These are phyloP conservation scores for Lepus timidus DNA, from an alignment of 2,113 vertebrate genomes.

Conservation along the genomic window DNA sequence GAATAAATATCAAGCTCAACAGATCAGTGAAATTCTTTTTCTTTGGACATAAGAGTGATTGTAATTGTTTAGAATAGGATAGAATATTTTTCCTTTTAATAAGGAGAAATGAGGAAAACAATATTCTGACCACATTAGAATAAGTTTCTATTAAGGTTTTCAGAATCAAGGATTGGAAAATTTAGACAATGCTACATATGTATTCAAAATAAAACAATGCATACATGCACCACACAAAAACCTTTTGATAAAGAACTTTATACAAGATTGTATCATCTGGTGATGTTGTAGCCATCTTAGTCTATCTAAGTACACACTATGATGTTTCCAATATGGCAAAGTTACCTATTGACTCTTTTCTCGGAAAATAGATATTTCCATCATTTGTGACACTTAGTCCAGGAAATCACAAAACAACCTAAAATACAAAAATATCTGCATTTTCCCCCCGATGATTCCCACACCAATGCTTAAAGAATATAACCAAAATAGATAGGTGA, in stretches of 20 bases:
- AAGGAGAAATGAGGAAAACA: neutral
- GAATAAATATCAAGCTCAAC: neutral
- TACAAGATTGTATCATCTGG: too few species aligned
- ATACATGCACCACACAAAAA: too few species aligned
- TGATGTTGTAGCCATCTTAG: too few species aligned
- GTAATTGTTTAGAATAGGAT: neutral
- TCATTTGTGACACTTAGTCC: too few species aligned
- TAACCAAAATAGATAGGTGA: neutral
- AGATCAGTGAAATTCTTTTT: neutral
- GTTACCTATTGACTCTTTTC: too few species aligned
- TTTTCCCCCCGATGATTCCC: neutral
- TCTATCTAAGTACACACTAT: too few species aligned
- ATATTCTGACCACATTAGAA: neutral
- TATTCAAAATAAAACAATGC: slow-evolving; percentile 15
- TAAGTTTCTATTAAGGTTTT: neutral
- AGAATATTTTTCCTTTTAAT: neutral
- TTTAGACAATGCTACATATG: neutral
- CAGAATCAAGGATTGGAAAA: neutral
- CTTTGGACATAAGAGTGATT: neutral
- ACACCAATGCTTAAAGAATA: neutral
- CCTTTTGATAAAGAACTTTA: too few species aligned
- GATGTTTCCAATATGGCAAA: too few species aligned
- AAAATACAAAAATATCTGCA: neutral
- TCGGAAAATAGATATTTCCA: too few species aligned
- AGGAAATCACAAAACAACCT: neutral